These are phyloP conservation scores for Lepilemur ruficaudatus DNA, from an alignment of 2,797 vertebrate genomes.

Conservation along the genomic window DNA sequence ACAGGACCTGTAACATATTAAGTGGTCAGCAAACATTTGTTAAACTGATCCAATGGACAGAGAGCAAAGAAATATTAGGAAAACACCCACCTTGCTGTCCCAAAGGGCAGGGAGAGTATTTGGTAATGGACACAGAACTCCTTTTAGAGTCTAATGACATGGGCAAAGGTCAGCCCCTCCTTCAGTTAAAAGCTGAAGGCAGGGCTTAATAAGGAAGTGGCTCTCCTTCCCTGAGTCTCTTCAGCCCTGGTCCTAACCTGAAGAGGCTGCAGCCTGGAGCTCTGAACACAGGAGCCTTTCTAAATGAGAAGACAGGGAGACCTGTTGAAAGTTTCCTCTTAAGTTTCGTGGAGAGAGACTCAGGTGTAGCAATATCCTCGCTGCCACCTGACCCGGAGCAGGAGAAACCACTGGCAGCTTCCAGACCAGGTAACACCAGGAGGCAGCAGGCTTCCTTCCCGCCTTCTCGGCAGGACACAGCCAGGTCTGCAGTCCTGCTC, in stretches of 20 bases:
- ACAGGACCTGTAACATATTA: background rate
- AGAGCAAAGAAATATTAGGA: background rate
- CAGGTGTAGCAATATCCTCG: background rate
- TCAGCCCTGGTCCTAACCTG: background rate
- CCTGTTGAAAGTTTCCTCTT: background rate
- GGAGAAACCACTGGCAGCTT: background rate
- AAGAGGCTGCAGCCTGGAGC: background rate
- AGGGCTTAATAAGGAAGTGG: conserved; percentile 68
- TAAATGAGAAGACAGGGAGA: background rate
- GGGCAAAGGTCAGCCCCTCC: conserved; percentile 62
- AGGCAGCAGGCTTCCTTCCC: background rate
- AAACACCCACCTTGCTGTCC: background rate
- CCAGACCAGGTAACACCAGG: conserved; percentile 65
- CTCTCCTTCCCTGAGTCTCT: background rate
- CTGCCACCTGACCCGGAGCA: background rate
- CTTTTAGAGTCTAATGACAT: conserved; percentile 23
- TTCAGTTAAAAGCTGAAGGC: conserved; percentile 23
- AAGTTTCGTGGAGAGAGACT: background rate
- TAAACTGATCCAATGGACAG: background rate
- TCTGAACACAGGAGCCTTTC: background rate
- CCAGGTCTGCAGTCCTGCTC: background rate
- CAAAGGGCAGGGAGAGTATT: background rate
- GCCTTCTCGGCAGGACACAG: background rate
- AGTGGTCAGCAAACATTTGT: background rate
- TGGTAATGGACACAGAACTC: background rate